Percentiles rank a stretch among this genome's conserved stretches.
Evolutionary conservation across 2,888 invertebrate species (phyloP).

Genomic region (Dexiosoma caninum): DNA sequence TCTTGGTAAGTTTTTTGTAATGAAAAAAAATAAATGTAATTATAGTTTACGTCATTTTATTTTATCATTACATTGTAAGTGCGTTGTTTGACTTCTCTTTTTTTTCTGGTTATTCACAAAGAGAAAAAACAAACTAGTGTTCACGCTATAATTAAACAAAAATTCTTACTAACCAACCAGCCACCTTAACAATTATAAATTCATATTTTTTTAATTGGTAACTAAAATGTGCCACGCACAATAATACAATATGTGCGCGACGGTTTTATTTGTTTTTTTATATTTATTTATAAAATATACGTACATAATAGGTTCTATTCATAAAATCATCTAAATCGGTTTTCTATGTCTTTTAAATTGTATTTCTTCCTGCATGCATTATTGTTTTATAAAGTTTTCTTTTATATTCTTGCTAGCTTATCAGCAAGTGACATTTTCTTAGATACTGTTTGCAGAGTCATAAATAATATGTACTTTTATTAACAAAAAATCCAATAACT

Average conservation of each 20-base stretch:
- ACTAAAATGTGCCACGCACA: constrained; percentile 48
- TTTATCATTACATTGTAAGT: neutral
- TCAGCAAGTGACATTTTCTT: neutral
- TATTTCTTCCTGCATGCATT: neutral
- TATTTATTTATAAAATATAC: neutral
- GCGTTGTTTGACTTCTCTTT: neutral
- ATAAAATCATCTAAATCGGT: neutral
- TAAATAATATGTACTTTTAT: no score
- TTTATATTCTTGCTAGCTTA: constrained; percentile 23
- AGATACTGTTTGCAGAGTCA: no score
- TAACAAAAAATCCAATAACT: no score
- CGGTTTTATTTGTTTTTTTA: neutral
- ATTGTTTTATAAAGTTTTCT: neutral
- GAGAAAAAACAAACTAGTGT: neutral
- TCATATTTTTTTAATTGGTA: neutral
- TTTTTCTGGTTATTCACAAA: constrained; percentile 4
- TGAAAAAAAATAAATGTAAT: neutral
- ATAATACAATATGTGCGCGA: constrained; percentile 58
- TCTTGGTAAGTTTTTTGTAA: constrained; percentile 82
- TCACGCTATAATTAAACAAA: neutral
- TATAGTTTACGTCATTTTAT: constrained; percentile 38
- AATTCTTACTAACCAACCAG: neutral
- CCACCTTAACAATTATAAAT: neutral
- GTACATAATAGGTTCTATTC: constrained; percentile 26
- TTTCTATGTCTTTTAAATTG: neutral